Evolutionary conservation across 1,140 invertebrate genomes (phyloP), one percentile per base, ranked within the genome.

Genomic region (Calycopis cecrops): DNA sequence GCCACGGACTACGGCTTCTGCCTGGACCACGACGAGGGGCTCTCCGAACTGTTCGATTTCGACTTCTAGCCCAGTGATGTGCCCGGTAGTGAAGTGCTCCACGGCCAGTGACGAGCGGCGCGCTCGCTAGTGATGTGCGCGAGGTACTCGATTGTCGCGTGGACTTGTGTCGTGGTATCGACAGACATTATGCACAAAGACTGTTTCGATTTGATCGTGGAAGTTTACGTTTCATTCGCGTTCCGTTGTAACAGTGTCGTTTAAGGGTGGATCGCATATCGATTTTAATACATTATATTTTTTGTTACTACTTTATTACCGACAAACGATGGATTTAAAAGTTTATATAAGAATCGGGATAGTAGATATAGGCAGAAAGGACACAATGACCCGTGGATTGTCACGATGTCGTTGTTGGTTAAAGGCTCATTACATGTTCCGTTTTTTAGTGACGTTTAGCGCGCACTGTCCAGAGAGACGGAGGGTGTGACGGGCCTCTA

Each of bases 11-110:
- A 96, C 88, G 93, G 92, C 55, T 97, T 96, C 88, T 93, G 93
- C 59, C 90, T 97, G 75, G 94, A 94, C 70, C 88, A 90, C 67
- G 92, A 91, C 67, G 96, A 97, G 88, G 95, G 96, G 42, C 91
- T 97, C 55, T 90, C 92, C 62, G 95, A 97, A 88, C 90, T 98
- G 55, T 97, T 97, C 90, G 95, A 96, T 89, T 92, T 92, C 78
- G 88, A 89, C 69, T 90, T 86, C 64, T 82, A 84, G 75, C 38
- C 17, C 42, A 44, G 28, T 10, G 10, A 16, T 44, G 14, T 44
- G 12, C 8, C 9, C 17, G 6, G 8, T 11, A 12, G 16, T 33
- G 53, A 57, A 10, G 40, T 40, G 44, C 42, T 28, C 37, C 16
- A 47, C 42, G 58, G 17, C 1, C 38, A 37, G 35, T 10, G 35